A percentile compares a stretch with the other conserved stretches of the same genome.
Evolutionary conservation across 2,888 invertebrate species (phyloP).

Genomic region (Augiades crinisus): DNA sequence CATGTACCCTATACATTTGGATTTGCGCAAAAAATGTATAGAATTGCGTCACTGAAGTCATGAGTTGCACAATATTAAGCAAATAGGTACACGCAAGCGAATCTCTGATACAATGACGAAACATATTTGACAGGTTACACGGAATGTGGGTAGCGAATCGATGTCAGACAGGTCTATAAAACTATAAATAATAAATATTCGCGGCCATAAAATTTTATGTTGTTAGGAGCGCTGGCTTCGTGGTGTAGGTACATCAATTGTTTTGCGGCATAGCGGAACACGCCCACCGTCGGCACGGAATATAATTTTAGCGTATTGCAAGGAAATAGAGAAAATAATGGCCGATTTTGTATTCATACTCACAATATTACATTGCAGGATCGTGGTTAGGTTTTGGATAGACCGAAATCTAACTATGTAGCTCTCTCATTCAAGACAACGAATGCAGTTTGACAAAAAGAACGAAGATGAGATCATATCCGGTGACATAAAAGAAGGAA

Average conservation of each 20-base stretch:
- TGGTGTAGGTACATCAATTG: slow-evolving; percentile 51
- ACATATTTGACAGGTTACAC: slow-evolving; percentile 39
- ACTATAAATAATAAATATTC: slow-evolving; percentile 76
- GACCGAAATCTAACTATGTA: too few relatives aligned
- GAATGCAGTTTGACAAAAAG: too few relatives aligned
- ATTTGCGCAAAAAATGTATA: too few relatives aligned
- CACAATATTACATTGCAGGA: too few relatives aligned
- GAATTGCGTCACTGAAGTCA: too few relatives aligned
- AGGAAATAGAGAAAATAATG: slow-evolving; percentile 25
- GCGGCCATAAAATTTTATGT: slow-evolving; percentile 72
- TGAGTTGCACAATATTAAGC: not conserved
- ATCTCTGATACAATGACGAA: not conserved
- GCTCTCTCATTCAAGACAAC: too few relatives aligned
- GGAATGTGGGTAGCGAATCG: slow-evolving; percentile 43
- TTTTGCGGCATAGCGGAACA: slow-evolving; percentile 41
- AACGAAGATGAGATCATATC: too few relatives aligned
- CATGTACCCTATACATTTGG: too few relatives aligned
- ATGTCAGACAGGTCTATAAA: slow-evolving; percentile 57
- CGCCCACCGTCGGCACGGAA: slow-evolving; percentile 35
- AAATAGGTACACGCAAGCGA: not conserved
- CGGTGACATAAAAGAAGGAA: too few relatives aligned
- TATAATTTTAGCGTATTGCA: slow-evolving; percentile 33
- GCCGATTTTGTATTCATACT: slow-evolving; percentile 26
- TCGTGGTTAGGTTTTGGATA: too few relatives aligned
- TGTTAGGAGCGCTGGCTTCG: slow-evolving; percentile 52